Base-by-base conservation (phyloP, 1,140 invertebrate genomes). In the Megathymus violae region DNA sequence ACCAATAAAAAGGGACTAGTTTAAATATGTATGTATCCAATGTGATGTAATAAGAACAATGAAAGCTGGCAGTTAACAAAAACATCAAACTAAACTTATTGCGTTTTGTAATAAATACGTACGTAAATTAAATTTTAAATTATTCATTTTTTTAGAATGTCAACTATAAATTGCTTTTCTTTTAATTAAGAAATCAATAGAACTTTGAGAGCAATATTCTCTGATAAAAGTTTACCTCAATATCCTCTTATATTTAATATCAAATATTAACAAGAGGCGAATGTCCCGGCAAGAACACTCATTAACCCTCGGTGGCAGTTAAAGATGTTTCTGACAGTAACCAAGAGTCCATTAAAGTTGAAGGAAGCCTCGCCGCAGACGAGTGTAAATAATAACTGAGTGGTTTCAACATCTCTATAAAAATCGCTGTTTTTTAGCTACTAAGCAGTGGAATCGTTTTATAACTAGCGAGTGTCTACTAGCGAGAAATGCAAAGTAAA, bases 371-470 rank as follows among this genome's bases (percentile, higher is more conserved):
- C 58, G 47, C 63, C 44, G 58, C 60, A 66, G 69, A 73, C 68
- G 54, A 71, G 71, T 71, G 73, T 79, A 85, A 85, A 82, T 82
- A 85, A 85, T 80, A 81, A 78, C 78, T 74, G 67, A 73, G 75
- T 59, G 69, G 52, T 69, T 67, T 58, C 65, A 65, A 51, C 52
- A 66, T 44, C 31, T 50, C 48, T 61, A 61, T 44, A 52, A 19
- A 38, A 31, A 46, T 60, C 6, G 63, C 38, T 58, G 47, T 58
- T 61, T 66, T 34, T 52, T 31, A 61, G 34, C 34, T 22, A 31
- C 52, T 34, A 6, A 11, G 34, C 14, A 6, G 31, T 5, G 52
- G 15, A 44, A 11, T n/a, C 5, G 52, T 44, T 58, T 58, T 25
- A 58, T 58, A 14, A 14, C n/a, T 16, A 0, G 40, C 38, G 14